Conservation (phyloP, 2,888 invertebrate species). For the Cantharis nigra region DNA sequence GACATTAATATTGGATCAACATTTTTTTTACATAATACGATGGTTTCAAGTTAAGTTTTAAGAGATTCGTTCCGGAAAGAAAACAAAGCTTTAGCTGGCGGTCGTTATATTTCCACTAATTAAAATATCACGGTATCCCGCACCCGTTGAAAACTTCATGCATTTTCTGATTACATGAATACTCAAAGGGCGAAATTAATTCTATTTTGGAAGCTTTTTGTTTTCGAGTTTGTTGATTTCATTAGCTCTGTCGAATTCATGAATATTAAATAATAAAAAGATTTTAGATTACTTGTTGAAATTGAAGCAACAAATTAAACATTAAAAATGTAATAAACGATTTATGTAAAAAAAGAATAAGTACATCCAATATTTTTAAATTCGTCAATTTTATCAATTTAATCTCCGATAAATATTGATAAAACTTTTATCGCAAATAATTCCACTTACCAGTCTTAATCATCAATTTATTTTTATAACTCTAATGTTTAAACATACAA, state of each 20-base stretch:
- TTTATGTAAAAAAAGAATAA: not conserved
- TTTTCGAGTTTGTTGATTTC: constrained; percentile 27
- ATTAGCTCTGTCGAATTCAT: constrained; percentile 21
- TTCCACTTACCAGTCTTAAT: not conserved
- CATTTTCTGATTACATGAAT: constrained; percentile 37
- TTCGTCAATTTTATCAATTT: not conserved
- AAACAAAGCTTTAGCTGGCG: constrained; percentile 26
- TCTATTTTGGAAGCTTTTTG: constrained; percentile 22
- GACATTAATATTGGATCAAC: not conserved
- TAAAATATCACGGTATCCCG: constrained; percentile 39
- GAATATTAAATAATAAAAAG: constrained; percentile 14
- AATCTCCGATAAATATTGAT: not conserved
- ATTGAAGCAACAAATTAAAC: not conserved
- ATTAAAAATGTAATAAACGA: not conserved
- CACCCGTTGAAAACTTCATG: constrained; percentile 32
- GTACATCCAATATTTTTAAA: not conserved
- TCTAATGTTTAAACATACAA: not conserved
- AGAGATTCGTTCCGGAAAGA: constrained; percentile 36
- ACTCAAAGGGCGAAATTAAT: constrained; percentile 33
- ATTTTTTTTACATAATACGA: constrained; percentile 10
- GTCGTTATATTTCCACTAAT: constrained; percentile 36
- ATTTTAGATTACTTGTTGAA: not conserved
- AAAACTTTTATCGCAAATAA: not conserved
- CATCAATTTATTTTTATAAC: not conserved
- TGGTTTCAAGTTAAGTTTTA: constrained; percentile 26